Conservation (phyloP, 2,797 vertebrate species). For the Sardinella longiceps region DNA sequence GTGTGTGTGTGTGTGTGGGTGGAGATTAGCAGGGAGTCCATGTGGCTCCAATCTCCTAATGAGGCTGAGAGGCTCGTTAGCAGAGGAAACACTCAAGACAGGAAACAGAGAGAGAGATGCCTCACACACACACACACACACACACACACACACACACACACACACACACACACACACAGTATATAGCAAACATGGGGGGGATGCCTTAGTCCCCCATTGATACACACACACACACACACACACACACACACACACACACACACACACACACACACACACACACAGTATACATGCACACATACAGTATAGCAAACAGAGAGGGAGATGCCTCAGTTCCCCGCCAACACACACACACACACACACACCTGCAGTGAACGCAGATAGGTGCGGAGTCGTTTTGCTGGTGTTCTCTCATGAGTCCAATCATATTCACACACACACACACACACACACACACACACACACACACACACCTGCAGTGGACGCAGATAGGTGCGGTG, state of each 20-base stretch:
- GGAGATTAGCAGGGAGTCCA: background rate
- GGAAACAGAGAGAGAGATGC: background rate
- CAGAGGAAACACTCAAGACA: background rate
- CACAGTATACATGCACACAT: background rate
- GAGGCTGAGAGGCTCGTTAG: background rate
- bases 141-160: background rate
- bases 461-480: conserved; percentile 79
- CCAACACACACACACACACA: background rate
- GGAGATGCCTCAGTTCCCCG: too few relatives aligned
- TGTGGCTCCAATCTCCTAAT: conserved; percentile 9
- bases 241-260: background rate
- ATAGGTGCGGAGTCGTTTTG: conserved; percentile 93
- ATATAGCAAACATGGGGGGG: too few relatives aligned
- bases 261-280: background rate
- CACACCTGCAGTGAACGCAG: conserved; percentile 88
- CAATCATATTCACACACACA: conserved; percentile 85
- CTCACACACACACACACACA: background rate
- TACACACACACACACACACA: background rate
- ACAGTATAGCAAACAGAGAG: too few relatives aligned
- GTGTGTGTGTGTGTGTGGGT: background rate
- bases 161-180: conserved; percentile 7
- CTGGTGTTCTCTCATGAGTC: conserved; percentile 94
- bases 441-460: background rate
- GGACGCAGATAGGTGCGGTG: conserved; percentile 91
- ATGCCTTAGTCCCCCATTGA: too few relatives aligned